These are phyloP conservation scores for Cryptus armator DNA, from an alignment of 2,888 invertebrate genomes.

Conservation along the genomic window DNA sequence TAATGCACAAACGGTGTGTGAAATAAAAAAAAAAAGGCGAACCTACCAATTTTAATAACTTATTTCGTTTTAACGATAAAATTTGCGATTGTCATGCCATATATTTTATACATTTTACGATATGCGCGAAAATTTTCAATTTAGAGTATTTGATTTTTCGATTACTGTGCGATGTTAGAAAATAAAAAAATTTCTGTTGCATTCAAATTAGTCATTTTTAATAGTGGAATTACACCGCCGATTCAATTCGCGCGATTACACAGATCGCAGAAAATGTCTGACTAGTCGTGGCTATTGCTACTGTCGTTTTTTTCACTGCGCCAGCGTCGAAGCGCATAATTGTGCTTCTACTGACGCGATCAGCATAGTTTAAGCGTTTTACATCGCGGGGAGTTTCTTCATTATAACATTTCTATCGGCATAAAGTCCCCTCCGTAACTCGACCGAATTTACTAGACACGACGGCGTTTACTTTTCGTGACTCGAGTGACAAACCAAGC, in stretches of 20 bases:
- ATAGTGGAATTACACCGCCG: not conserved
- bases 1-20: no score
- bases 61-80: no score
- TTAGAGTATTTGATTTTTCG: no score
- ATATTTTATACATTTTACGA: no score
- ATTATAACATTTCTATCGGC: slow-evolving; percentile 37
- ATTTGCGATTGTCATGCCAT: no score
- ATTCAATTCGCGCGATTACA: not conserved
- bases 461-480: no score
- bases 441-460: slow-evolving; percentile 20
- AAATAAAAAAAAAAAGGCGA: no score
- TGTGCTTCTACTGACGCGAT: slow-evolving; percentile 20
- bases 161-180: no score
- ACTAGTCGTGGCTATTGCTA: slow-evolving; percentile 65
- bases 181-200: no score
- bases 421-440: not conserved
- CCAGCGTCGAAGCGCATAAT: slow-evolving; percentile 14
- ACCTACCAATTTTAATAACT: no score
- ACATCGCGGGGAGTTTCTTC: slow-evolving; percentile 17
- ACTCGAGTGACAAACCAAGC: not conserved
- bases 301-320: slow-evolving; percentile 51
- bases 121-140: no score
- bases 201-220: not conserved
- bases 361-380: not conserved
- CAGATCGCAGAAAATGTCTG: slow-evolving; percentile 33